phyloP scores from a whole-genome alignment of 2,113 vertebrate genomes.

The Eptesicus fuscus region DNA sequence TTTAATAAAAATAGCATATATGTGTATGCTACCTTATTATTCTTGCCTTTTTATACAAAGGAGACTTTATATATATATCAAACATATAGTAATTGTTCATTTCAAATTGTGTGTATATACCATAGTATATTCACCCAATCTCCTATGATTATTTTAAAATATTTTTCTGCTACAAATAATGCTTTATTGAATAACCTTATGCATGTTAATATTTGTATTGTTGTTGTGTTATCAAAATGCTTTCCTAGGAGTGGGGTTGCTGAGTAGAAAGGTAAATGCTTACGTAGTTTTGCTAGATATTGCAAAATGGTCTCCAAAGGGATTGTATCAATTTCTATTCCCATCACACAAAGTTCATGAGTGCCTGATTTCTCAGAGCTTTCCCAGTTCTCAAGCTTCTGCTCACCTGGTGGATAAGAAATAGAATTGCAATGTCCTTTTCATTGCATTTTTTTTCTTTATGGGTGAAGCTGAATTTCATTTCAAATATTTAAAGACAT shows the following conservation, averaged over 20 bases:
- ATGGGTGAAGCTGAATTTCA: not conserved
- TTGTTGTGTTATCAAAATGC: not conserved
- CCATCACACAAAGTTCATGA: not conserved
- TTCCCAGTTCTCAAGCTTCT: not conserved
- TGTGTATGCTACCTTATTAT: not conserved
- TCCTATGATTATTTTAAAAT: not conserved
- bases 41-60: not conserved
- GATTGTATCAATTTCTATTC: not conserved
- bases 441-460: not conserved
- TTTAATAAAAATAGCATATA: not conserved
- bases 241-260: not conserved
- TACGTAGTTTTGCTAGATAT: not conserved
- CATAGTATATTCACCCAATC: not conserved
- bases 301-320: not conserved
- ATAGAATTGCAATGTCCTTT: not conserved
- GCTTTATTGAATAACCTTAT: not conserved
- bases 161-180: not conserved
- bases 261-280: not conserved
- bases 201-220: not conserved
- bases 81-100: not conserved
- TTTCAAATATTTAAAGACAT: not conserved
- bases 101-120: not conserved
- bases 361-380: not conserved
- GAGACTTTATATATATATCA: not conserved
- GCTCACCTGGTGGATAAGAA: not conserved